Percentiles rank a stretch among this genome's conserved stretches.
phyloP scores from a whole-genome alignment of 2,888 invertebrate species.

The Stratiomys singularior region DNA sequence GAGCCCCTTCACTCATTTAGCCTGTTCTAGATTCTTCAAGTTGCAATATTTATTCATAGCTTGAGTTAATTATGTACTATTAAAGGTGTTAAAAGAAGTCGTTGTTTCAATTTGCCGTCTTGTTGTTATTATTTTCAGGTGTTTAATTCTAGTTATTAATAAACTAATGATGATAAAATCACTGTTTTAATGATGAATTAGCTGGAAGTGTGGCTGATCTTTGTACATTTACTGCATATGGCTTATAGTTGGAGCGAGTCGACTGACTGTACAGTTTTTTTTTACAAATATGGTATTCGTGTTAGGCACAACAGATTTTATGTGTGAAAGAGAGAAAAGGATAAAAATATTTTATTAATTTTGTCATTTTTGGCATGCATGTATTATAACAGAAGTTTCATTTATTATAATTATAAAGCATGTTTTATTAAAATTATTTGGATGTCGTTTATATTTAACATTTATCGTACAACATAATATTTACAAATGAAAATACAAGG shows the following conservation, averaged over 20 bases:
- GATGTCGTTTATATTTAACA: conserved; percentile 11
- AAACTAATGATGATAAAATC: conserved; percentile 52
- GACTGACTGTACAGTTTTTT: conserved; percentile 63
- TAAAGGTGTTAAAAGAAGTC: conserved; percentile 16
- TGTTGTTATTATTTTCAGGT: conserved; percentile 4
- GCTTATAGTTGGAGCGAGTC: conserved; percentile 66
- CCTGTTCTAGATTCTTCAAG: background rate
- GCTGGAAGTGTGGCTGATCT: conserved; percentile 90
- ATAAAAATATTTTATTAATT: conserved; percentile 32
- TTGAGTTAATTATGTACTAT: background rate
- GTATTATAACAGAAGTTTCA: background rate
- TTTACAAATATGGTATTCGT: conserved; percentile 25
- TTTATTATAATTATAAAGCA: background rate
- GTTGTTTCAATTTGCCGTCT: conserved; percentile 14
- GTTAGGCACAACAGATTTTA: conserved; percentile 33
- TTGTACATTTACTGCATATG: conserved; percentile 71
- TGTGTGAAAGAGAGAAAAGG: conserved; percentile 35
- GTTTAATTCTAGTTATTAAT: conserved; percentile 4
- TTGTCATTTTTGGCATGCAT: conserved; percentile 30
- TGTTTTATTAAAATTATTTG: conserved; percentile 34
- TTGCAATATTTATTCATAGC: no score
- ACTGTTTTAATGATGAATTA: conserved; percentile 76
- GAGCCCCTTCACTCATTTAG: background rate
- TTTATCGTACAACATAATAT: background rate
- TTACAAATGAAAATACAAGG: background rate